Conservation (phyloP, 1,140 invertebrate species). For the Mizuhopecten yessoensis region DNA sequence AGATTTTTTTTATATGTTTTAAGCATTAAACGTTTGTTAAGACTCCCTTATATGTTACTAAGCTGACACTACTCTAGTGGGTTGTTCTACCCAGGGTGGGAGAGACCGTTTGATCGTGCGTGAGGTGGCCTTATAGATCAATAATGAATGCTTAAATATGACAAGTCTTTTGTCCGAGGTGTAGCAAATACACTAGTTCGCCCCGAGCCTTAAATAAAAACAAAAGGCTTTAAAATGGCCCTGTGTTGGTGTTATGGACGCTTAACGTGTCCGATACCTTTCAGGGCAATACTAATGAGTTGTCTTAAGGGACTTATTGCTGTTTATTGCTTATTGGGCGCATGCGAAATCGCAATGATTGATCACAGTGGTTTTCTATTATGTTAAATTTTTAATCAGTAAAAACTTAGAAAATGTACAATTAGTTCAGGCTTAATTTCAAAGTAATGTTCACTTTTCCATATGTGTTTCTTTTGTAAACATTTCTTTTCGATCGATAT, state of each 20-base stretch:
- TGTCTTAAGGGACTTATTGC: background rate
- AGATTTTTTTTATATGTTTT: too few species aligned
- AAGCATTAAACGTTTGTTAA: too few species aligned
- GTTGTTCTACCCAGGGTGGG: background rate
- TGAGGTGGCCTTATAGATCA: background rate
- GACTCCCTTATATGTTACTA: background rate
- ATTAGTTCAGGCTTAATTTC: slow-evolving; percentile 9
- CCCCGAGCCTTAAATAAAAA: background rate
- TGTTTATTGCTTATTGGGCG: background rate
- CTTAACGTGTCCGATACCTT: background rate
- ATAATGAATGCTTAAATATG: background rate
- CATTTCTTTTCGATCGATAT: background rate
- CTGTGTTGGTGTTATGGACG: background rate
- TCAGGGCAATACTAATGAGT: slow-evolving; percentile 8
- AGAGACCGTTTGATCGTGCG: background rate
- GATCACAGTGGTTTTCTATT: slow-evolving; percentile 4
- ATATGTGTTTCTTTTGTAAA: background rate
- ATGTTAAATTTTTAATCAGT: slow-evolving; percentile 13
- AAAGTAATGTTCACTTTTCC: slow-evolving; percentile 4
- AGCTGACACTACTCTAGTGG: background rate
- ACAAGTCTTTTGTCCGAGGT: slow-evolving; percentile 16
- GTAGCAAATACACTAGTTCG: background rate
- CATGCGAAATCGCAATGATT: background rate
- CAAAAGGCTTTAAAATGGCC: slow-evolving; percentile 17
- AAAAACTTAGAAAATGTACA: background rate